Evolutionary conservation across 2,797 vertebrate genomes (phyloP).

Genomic region (Gallinago nigripennis): DNA sequence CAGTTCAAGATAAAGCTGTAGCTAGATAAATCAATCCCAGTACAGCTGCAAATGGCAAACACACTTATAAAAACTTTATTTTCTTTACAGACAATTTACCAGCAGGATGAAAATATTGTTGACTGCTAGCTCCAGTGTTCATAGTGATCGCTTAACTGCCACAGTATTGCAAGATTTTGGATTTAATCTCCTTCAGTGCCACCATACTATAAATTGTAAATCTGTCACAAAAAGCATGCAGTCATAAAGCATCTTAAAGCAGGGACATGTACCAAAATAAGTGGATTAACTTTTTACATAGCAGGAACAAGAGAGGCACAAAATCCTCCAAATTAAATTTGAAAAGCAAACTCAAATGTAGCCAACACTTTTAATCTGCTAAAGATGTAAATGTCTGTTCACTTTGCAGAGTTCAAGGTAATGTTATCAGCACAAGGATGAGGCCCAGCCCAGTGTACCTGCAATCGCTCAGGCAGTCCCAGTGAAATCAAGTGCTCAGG

Average conservation of each 20-base stretch:
- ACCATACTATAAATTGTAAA: not conserved
- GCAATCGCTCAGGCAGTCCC: not conserved
- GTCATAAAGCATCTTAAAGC: conserved; percentile 1
- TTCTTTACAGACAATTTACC: not conserved
- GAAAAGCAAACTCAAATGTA: conserved; percentile 8
- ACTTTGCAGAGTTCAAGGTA: conserved; percentile 34
- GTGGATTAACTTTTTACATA: conserved; percentile 40
- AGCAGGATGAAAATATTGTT: not conserved
- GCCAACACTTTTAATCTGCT: conserved; percentile 1
- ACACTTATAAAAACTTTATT: not conserved
- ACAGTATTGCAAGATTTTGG: not conserved
- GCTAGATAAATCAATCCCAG: not conserved
- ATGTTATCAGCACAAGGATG: not conserved
- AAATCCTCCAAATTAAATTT: conserved; percentile 37
- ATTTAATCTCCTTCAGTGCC: not conserved
- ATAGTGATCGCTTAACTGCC: not conserved
- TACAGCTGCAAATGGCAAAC: not conserved
- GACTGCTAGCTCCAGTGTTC: not conserved
- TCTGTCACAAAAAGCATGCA: not conserved
- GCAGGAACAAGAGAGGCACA: not conserved
- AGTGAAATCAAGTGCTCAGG: not conserved
- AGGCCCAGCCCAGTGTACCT: not conserved
- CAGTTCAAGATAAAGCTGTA: not conserved
- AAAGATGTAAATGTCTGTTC: not conserved
- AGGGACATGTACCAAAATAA: not conserved